Conservation (phyloP, 2,888 invertebrate species). For the Aphelenchoides bicaudatus region DNA sequence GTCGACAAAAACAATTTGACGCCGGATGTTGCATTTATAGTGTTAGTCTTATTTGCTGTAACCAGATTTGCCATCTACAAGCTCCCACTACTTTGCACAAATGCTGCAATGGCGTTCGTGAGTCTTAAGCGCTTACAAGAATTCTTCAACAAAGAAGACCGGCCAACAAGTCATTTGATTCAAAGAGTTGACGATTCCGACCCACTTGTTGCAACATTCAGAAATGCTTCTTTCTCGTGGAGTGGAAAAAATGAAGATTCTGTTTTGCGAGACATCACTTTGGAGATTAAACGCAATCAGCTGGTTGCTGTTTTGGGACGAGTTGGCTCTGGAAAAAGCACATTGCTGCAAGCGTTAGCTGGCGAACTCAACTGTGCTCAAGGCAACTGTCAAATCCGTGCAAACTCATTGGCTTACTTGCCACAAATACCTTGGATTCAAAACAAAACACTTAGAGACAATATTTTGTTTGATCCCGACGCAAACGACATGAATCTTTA, state of each 20-base stretch:
- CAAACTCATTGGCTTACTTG: slow-evolving; percentile 73
- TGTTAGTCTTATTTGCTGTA: slow-evolving; percentile 79
- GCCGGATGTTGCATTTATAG: slow-evolving; percentile 71
- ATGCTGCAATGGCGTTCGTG: slow-evolving; percentile 31
- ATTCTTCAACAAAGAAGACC: slow-evolving; percentile 55
- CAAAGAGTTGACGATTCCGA: slow-evolving; percentile 1
- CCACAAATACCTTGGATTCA: slow-evolving; percentile 76
- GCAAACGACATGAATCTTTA: slow-evolving; percentile 41
- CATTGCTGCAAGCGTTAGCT: slow-evolving; percentile 67
- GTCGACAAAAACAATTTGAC: slow-evolving; percentile 70
- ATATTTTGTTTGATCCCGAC: slow-evolving; percentile 73
- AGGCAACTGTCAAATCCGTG: slow-evolving; percentile 58
- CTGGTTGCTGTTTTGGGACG: slow-evolving; percentile 64
- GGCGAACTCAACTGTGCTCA: neutral
- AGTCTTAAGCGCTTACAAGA: slow-evolving; percentile 49
- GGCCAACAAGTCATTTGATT: slow-evolving; percentile 24
- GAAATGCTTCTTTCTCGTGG: slow-evolving; percentile 22
- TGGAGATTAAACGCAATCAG: slow-evolving; percentile 61
- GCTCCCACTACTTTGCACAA: slow-evolving; percentile 64
- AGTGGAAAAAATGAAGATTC: neutral
- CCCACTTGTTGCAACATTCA: slow-evolving; percentile 20
- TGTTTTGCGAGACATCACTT: slow-evolving; percentile 66
- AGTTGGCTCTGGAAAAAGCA: slow-evolving; percentile 66
- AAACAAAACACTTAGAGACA: slow-evolving; percentile 71
- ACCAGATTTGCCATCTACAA: slow-evolving; percentile 76